phyloP scores from a whole-genome alignment of 2,888 invertebrate species.

The Dolichopus griseipennis region DNA sequence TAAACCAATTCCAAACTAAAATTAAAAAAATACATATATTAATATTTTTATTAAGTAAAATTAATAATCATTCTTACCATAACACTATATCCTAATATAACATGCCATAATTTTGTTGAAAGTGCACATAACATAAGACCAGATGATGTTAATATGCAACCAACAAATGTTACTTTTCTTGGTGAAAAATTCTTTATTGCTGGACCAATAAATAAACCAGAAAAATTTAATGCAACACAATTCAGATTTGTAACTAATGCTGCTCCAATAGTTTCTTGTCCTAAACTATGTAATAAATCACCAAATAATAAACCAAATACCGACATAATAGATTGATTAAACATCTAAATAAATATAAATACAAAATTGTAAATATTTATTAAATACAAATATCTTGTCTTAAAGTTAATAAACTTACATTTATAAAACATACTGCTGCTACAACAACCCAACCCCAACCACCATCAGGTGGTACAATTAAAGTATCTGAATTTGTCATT shows the following conservation, averaged over 20 bases:
- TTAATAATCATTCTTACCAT: constrained; percentile 42
- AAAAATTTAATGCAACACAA: constrained; percentile 44
- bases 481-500: not conserved
- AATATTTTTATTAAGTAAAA: constrained; percentile 5
- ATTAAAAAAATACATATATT: constrained; percentile 12
- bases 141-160: constrained; percentile 46
- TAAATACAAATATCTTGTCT: not conserved
- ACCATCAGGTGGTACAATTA: constrained; percentile 50
- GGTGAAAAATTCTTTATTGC: constrained; percentile 51
- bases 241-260: constrained; percentile 60
- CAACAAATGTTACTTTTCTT: constrained; percentile 48
- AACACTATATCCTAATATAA: constrained; percentile 49
- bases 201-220: constrained; percentile 61
- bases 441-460: constrained; percentile 69
- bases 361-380: not conserved
- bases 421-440: constrained; percentile 54
- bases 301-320: constrained; percentile 62
- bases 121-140: constrained; percentile 49
- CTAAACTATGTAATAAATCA: constrained; percentile 54
- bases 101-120: constrained; percentile 47
- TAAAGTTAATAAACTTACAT: constrained; percentile 48
- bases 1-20: constrained; percentile 53
- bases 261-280: constrained; percentile 56
- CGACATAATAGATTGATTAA: constrained; percentile 62
- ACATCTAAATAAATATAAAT: too few species aligned